Base-by-base conservation (phyloP, 1,140 invertebrate genomes). In the Ctenoplectra terminalis region DNA sequence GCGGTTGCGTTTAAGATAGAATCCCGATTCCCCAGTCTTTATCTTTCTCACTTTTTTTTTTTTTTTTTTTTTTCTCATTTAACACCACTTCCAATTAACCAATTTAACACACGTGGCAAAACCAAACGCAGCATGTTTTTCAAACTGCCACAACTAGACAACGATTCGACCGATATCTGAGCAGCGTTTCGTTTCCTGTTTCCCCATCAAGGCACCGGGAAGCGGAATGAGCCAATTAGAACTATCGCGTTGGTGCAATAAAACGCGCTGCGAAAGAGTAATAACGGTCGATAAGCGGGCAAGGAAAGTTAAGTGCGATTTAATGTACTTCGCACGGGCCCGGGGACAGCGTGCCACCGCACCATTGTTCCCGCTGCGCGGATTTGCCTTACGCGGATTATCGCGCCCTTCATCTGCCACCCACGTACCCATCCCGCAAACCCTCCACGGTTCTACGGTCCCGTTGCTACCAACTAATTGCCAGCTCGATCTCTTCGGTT, bases 281-380 rank as follows among this genome's bases (percentile, higher is more conserved):
- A 78, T 81, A 46, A 52, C 46, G 17, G 11, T 37, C 40, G 70
- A 82, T 74, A 82, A 74, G 23, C 52, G 48, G 54, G 78, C 52
- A 50, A 73, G 56, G 69, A 81, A 56, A 82, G 78, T 74, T 81
- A 74, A 83, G 80, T 82, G 52, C 69, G 52, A 43, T 83, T 74
- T 83, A 83, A 83, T 83, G 80, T 74, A 48, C 37, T 58, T 70
- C 23, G 50, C 74, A 31, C 74, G 63, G 8, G 9, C 8, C 6
- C 23, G 13, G 15, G 20, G 54, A 37, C 71, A 61, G 29, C 54
- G 4, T 6, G 58, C 48, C 61, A 76, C 63, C 40, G 2, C 26
- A 4, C 34, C 64, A 69, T 77, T 77, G 74, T 76, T 76, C 61
- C 37, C 26, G 6, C 34, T 29, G 26, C 61, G 23, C 3, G 66